Evolutionary conservation across 2,888 invertebrate genomes (phyloP).

Genomic region (Apamea crenata): DNA sequence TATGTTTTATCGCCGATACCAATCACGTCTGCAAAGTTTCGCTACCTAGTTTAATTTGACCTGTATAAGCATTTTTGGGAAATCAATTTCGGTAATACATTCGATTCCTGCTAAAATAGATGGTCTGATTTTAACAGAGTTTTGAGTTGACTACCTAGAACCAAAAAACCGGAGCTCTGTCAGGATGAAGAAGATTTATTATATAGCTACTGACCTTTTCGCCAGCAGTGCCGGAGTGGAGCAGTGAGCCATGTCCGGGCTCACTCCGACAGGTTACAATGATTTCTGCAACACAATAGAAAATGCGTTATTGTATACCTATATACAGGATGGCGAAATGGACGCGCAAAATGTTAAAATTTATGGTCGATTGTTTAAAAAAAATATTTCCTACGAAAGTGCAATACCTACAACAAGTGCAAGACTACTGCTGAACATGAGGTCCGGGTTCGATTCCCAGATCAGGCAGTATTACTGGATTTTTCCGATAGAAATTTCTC

Average conservation of each 20-base stretch:
- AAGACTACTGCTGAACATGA: too few species aligned
- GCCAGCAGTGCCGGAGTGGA: conserved; percentile 93
- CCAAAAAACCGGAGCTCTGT: neutral
- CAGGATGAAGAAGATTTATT: neutral
- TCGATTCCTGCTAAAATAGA: neutral
- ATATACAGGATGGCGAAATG: too few species aligned
- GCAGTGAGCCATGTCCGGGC: conserved; percentile 95
- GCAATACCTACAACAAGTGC: too few species aligned
- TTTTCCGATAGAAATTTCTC: too few species aligned
- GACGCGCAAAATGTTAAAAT: too few species aligned
- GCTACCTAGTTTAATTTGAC: too few species aligned
- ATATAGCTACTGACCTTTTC: conserved; percentile 89
- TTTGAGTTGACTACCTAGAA: neutral
- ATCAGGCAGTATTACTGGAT: too few species aligned
- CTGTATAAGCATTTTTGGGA: neutral
- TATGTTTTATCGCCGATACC: too few species aligned
- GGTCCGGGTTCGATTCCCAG: too few species aligned
- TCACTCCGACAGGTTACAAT: conserved; percentile 92
- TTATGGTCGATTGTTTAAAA: too few species aligned
- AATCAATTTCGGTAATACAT: neutral
- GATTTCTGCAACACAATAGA: conserved; percentile 87
- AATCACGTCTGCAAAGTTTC: too few species aligned
- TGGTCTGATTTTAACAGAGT: neutral
- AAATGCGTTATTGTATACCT: neutral
- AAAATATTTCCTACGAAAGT: too few species aligned